A percentile compares a stretch with the other conserved stretches of the same genome.
These are phyloP conservation scores for Orientallactaga bullata DNA, from an alignment of 2,113 vertebrate species.

Conservation along the genomic window DNA sequence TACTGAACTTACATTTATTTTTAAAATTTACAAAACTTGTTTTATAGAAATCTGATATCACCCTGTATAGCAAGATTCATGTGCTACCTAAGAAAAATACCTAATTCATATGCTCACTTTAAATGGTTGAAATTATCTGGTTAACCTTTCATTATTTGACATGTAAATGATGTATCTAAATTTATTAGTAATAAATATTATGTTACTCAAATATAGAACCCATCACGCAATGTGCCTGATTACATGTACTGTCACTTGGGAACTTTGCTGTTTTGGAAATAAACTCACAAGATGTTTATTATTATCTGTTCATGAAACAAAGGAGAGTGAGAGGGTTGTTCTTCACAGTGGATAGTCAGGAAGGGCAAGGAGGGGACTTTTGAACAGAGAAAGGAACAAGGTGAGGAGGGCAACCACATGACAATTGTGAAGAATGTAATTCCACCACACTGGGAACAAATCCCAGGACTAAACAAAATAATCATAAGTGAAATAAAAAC, in stretches of 20 bases:
- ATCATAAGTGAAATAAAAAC: neutral
- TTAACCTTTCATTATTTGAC: neutral
- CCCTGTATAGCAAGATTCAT: neutral
- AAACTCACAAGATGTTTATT: slow-evolving; percentile 7
- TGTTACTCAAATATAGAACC: neutral
- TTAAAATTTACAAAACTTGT: neutral
- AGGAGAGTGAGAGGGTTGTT: too few relatives aligned
- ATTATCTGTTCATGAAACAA: neutral
- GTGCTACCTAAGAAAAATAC: neutral
- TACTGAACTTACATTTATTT: neutral
- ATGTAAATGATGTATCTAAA: neutral
- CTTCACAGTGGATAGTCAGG: neutral
- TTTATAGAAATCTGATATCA: neutral
- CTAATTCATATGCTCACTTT: neutral
- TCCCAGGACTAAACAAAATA: neutral
- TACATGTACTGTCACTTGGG: neutral
- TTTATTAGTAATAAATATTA: neutral
- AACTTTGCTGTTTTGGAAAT: neutral
- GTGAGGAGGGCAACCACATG: neutral
- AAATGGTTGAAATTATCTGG: neutral
- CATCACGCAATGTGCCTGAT: neutral
- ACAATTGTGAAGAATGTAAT: neutral
- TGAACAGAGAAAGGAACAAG: slow-evolving; percentile 27
- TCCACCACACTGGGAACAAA: neutral
- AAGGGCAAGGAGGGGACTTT: neutral